These are phyloP conservation scores for Acrobeloides nanus DNA, from an alignment of 2,888 invertebrate genomes.

Conservation along the genomic window DNA sequence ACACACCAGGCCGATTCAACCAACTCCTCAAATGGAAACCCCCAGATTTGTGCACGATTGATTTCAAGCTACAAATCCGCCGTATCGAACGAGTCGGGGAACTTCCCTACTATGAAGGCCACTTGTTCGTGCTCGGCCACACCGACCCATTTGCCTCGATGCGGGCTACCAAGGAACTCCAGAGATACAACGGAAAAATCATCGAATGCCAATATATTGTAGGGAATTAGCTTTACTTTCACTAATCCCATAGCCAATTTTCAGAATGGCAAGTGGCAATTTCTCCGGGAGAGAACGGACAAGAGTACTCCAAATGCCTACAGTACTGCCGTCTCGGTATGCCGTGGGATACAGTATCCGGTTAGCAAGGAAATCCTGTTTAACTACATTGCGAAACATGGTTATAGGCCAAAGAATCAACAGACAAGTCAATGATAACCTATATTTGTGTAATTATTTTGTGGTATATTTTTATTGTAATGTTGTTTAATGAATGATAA, in stretches of 20 bases:
- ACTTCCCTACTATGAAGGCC: constrained; percentile 53
- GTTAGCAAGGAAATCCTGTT: constrained; percentile 24
- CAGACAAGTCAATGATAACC: no score
- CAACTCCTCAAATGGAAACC: constrained; percentile 97
- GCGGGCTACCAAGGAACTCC: constrained; percentile 66
- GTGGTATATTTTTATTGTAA: no score
- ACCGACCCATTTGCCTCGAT: constrained; percentile 62
- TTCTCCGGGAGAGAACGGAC: constrained; percentile 89
- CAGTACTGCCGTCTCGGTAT: constrained; percentile 65
- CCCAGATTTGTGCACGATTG: constrained; percentile 81
- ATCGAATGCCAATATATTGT: constrained; percentile 71
- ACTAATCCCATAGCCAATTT: constrained; percentile 1
- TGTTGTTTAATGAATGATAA: no score
- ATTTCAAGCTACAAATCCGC: constrained; percentile 79
- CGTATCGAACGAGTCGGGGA: constrained; percentile 51
- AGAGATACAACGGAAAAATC: constrained; percentile 79
- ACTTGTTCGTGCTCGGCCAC: constrained; percentile 51
- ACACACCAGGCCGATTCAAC: constrained; percentile 72
- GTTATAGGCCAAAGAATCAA: no score
- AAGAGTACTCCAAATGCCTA: constrained; percentile 88
- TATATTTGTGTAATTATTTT: no score
- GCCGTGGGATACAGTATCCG: constrained; percentile 45
- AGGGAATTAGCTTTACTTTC: constrained; percentile 3
- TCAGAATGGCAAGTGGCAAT: constrained; percentile 66
- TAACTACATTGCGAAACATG: constrained; percentile 16